Evolutionary conservation across 1,140 invertebrate genomes (phyloP).

Genomic region (Carcinoscorpius rotundicauda): DNA sequence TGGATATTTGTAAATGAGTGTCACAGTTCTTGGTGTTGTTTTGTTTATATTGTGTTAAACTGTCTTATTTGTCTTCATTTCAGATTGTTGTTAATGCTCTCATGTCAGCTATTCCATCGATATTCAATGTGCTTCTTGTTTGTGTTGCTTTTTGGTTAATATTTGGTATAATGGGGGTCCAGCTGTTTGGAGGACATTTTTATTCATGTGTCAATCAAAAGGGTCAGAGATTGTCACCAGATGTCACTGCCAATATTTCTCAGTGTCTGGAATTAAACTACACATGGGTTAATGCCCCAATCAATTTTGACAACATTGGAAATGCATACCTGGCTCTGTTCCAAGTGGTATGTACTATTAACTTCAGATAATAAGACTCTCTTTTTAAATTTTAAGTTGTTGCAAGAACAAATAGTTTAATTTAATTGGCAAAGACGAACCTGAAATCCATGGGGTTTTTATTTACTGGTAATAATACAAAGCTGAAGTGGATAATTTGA

Average conservation of each 20-base stretch:
- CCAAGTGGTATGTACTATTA: slow-evolving; percentile 57
- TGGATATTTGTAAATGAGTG: too few species aligned
- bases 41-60: background rate
- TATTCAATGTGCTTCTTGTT: slow-evolving; percentile 84
- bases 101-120: slow-evolving; percentile 88
- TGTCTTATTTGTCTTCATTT: slow-evolving; percentile 15
- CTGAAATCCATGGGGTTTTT: too few species aligned
- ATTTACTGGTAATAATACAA: too few species aligned
- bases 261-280: slow-evolving; percentile 75
- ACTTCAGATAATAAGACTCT: background rate
- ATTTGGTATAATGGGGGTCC: slow-evolving; percentile 83
- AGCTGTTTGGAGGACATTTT: slow-evolving; percentile 80
- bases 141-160: slow-evolving; percentile 86
- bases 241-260: slow-evolving; percentile 71
- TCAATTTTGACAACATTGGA: slow-evolving; percentile 97
- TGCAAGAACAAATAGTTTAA: background rate
- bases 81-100: slow-evolving; percentile 89
- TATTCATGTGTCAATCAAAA: slow-evolving; percentile 69
- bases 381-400: slow-evolving; percentile 11
- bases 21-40: too few species aligned
- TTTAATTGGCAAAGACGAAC: too few species aligned
- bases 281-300: slow-evolving; percentile 92
- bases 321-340: slow-evolving; percentile 95
- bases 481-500: too few species aligned
- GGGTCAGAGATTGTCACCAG: slow-evolving; percentile 62